Conservation (phyloP, 2,888 invertebrate genomes). For the Trachelus troglodyta region DNA sequence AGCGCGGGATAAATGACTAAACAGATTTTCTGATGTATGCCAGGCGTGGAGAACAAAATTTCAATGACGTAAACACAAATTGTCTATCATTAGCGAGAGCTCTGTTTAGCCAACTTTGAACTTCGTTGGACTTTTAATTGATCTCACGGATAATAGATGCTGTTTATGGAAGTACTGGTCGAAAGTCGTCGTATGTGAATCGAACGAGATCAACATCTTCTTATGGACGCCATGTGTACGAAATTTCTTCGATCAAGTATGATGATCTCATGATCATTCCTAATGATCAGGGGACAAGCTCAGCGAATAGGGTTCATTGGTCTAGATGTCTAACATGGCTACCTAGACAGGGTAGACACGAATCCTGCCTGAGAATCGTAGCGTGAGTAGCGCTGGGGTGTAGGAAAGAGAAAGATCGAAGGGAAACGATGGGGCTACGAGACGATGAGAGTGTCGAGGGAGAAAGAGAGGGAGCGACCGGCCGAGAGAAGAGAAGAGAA, state of each 20-base stretch:
- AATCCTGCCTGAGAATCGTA: background rate
- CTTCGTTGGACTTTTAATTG: background rate
- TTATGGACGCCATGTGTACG: background rate
- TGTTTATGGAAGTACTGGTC: background rate
- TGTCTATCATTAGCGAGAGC: background rate
- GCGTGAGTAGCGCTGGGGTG: background rate
- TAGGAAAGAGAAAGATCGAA: conserved; percentile 22
- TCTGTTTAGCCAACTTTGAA: background rate
- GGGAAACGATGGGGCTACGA: conserved; percentile 24
- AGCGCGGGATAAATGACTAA: background rate
- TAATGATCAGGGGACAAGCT: background rate
- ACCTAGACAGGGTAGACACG: background rate
- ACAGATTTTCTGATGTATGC: background rate
- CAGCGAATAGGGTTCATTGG: background rate
- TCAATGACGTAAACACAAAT: conserved; percentile 2
- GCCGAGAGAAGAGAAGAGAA: conserved; percentile 16
- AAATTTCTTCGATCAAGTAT: background rate
- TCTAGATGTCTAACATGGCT: background rate
- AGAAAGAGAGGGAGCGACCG: conserved; percentile 28
- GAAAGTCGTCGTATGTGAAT: background rate
- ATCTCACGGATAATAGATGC: background rate
- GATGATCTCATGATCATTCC: background rate
- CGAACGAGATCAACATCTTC: background rate
- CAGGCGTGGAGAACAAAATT: background rate
- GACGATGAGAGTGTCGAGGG: conserved; percentile 35